A percentile compares a stretch with the other conserved stretches of the same genome.
Evolutionary conservation across 2,797 vertebrate genomes (phyloP).

Genomic region (Erpetoichthys calabaricus): DNA sequence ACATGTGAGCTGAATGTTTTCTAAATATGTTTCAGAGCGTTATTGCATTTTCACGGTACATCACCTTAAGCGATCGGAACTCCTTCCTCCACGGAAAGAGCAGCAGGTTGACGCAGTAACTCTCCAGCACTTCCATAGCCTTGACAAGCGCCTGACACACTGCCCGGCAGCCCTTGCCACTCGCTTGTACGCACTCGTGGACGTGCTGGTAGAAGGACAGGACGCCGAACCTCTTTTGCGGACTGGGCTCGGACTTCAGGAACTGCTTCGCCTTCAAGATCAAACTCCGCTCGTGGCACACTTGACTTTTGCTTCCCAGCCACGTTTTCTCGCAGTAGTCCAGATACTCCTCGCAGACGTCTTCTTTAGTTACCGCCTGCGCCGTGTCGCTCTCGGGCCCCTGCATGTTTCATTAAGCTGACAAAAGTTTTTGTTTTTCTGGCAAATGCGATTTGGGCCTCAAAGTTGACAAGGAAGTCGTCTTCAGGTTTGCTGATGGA

Average conservation of each 20-base stretch:
- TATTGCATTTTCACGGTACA: not conserved
- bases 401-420: constrained; percentile 11
- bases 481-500: no score
- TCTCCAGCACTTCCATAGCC: constrained; percentile 36
- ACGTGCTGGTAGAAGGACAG: not conserved
- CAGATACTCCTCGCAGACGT: constrained; percentile 13
- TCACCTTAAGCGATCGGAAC: constrained; percentile 39
- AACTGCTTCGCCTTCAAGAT: constrained; percentile 14
- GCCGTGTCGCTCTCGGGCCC: not conserved
- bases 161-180: not conserved
- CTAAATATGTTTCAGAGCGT: no score
- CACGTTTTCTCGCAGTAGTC: constrained; percentile 12
- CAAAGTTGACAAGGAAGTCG: not conserved
- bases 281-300: constrained; percentile 17
- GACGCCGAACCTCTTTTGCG: not conserved
- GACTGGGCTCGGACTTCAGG: not conserved
- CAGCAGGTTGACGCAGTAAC: constrained; percentile 37
- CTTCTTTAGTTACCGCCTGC: not conserved
- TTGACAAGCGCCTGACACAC: not conserved
- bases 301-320: constrained; percentile 6
- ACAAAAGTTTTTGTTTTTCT: no score
- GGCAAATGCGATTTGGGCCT: no score
- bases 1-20: no score
- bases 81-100: constrained; percentile 41
- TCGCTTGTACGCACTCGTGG: not conserved